A percentile compares a stretch with the other conserved stretches of the same genome.
phyloP scores from a whole-genome alignment of 2,113 vertebrate genomes.

The Struthidea cinerea region DNA sequence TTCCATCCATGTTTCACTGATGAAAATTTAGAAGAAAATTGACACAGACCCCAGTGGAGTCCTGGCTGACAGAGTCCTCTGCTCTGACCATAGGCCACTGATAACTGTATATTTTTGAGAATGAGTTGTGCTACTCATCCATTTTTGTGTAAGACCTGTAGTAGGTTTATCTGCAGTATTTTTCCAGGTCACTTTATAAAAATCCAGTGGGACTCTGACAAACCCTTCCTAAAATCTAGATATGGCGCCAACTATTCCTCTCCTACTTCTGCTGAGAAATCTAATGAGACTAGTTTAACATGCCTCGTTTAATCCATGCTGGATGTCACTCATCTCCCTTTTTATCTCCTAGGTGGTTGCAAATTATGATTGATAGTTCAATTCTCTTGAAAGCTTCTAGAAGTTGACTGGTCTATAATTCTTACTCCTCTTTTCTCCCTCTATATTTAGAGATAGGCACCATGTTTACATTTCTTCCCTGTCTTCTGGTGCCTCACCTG shows the following conservation, averaged over 20 bases:
- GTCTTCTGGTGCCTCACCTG: conserved; percentile 26
- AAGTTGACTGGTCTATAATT: conserved; percentile 32
- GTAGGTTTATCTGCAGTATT: background rate
- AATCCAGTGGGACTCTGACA: background rate
- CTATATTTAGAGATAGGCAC: background rate
- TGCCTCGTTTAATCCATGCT: background rate
- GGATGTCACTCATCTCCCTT: conserved; percentile 17
- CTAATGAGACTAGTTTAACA: background rate
- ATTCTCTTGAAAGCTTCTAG: conserved; percentile 4
- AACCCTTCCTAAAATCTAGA: background rate
- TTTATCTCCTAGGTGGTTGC: conserved; percentile 24
- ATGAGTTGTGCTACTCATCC: background rate
- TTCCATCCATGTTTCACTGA: background rate
- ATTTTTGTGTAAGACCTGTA: background rate
- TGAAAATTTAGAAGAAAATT: background rate
- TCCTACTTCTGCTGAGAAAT: background rate
- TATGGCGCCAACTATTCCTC: background rate
- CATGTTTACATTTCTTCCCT: background rate
- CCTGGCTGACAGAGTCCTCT: background rate
- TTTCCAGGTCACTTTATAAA: background rate
- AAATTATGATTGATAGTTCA: conserved; percentile 23
- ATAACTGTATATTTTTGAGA: background rate
- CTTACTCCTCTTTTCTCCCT: background rate
- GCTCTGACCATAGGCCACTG: background rate
- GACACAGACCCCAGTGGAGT: background rate